Evolutionary conservation across 1,140 invertebrate genomes (phyloP).

Genomic region (Drosophila mauritiana): DNA sequence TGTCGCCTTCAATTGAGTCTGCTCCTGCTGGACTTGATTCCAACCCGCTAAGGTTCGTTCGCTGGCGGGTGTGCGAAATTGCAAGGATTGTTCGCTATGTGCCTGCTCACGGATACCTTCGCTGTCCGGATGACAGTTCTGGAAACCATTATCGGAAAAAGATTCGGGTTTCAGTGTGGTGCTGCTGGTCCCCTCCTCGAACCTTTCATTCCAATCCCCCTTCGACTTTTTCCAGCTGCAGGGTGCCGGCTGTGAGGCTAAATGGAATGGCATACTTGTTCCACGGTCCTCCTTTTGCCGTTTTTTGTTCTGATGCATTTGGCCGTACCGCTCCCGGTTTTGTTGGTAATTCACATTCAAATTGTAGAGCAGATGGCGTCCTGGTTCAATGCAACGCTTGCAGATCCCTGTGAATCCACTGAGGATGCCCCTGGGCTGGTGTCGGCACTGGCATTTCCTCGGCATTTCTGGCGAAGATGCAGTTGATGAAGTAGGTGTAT

Average conservation of each 20-base stretch:
- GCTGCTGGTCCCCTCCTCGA: constrained; percentile 7
- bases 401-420: constrained; percentile 18
- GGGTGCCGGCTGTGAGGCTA: constrained; percentile 3
- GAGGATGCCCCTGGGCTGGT: constrained; percentile 8
- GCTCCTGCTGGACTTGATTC: not conserved
- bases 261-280: not conserved
- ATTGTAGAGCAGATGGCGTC: constrained; percentile 60
- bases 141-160: not conserved
- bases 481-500: not conserved
- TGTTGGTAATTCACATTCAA: constrained; percentile 4
- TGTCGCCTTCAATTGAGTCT: not conserved
- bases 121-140: not conserved
- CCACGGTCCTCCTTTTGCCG: not conserved
- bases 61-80: not conserved
- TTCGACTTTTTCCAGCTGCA: constrained; percentile 7
- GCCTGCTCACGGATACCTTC: not conserved
- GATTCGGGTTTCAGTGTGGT: constrained; percentile 11
- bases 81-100: not conserved
- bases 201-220: not conserved
- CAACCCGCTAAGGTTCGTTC: constrained; percentile 12
- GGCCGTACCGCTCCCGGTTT: not conserved
- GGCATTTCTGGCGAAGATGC: not conserved
- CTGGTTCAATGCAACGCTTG: constrained; percentile 24
- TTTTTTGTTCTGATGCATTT: not conserved
- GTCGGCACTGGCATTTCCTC: not conserved